Base-by-base conservation (phyloP, 2,797 vertebrate species). In the Salarias fasciatus region DNA sequence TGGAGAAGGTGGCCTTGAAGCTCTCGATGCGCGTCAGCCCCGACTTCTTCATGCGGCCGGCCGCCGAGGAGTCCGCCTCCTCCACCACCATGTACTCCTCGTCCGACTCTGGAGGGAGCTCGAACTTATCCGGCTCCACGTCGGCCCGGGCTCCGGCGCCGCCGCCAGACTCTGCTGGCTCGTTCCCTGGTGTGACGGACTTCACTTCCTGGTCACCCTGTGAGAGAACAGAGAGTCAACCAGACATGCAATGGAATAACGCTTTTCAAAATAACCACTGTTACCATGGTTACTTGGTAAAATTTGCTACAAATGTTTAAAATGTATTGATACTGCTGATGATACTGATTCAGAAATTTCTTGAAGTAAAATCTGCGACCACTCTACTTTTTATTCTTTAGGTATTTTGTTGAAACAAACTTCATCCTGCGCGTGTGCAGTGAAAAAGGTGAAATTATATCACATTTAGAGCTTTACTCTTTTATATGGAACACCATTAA, bases 21-120 rank as follows among this genome's bases (percentile, higher is more conserved):
- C 95, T 97, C 90, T 97, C 95, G 8, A 99, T 97, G 73, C 91
- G 95, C 11, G 93, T 95, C 90, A 95, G 93, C 62, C 97, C 96
- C 0, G 94, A 92, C 88, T 96, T 98, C 86, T 94, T 98, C 64
- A 95, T 65, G 33, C 89, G 94, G 14, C 92, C 40, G 13, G 93
- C 92, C 37, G 90, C 81, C 6, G 95, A 91, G 10, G 88, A 87
- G 31, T 91, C 89, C 0, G 85, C 90, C 84, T 99, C 97, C 88
- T 97, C 95, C 0, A 96, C 90, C 24, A 95, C 95, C 91, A 97
- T 96, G 75, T 99, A 97, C 90, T 99, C 97, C 71, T 99, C 97
- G 0, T 97, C 98, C 0, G 97, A 99, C 35, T 97, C 94, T 0
- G 94, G 93, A 0, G 89, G 89, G 8, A 92, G 88, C 41, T 94